These are phyloP conservation scores for Epizoanthus ramosus DNA, from an alignment of 92 coral and sea anemone genomes.

Conservation along the genomic window DNA sequence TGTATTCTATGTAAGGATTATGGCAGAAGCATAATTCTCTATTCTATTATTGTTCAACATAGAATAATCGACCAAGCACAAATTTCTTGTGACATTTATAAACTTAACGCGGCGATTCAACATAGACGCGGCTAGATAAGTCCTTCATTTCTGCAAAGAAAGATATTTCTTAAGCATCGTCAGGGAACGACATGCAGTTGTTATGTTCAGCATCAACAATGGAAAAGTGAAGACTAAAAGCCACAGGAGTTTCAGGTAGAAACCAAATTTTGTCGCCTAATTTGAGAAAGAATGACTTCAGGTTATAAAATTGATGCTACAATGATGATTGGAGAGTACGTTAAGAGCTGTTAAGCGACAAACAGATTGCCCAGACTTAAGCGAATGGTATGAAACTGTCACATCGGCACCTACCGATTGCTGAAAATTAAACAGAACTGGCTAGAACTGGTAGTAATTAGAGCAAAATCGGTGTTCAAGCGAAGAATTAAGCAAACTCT, in stretches of 20 bases:
- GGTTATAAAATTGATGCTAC: neutral
- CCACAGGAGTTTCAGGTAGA: neutral
- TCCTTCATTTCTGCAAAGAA: neutral
- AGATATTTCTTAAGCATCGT: neutral
- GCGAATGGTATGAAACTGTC: neutral
- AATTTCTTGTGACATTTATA: neutral
- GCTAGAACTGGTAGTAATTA: neutral
- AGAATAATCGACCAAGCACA: neutral
- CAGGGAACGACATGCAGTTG: neutral
- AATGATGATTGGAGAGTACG: neutral
- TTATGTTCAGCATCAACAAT: neutral
- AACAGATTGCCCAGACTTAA: neutral
- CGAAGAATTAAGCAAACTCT: neutral
- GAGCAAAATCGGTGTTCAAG: neutral
- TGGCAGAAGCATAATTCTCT: neutral
- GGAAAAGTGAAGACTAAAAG: neutral
- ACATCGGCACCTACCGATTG: neutral
- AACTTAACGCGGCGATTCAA: neutral
- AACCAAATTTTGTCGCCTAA: neutral
- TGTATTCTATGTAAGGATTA: neutral
- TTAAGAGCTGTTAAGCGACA: too few species aligned
- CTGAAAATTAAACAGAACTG: neutral
- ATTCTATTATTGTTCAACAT: neutral
- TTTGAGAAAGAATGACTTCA: neutral
- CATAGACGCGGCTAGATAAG: neutral